Evolutionary conservation across 2,888 invertebrate species (phyloP).

Genomic region (Crematogaster levior): DNA sequence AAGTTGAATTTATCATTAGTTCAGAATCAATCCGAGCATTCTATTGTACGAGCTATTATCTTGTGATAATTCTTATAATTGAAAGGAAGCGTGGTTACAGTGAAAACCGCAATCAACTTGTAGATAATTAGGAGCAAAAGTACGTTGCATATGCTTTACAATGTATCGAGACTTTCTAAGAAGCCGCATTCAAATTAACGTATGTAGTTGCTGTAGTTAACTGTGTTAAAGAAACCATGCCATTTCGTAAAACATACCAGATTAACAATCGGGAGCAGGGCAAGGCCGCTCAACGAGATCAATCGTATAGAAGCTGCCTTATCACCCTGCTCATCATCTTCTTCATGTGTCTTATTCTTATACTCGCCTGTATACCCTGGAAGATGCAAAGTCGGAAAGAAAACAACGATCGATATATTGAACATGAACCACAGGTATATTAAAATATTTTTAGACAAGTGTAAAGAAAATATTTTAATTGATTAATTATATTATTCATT

Average conservation of each 20-base stretch:
- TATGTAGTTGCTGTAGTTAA: background rate
- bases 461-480: background rate
- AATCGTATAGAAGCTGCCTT: slow-evolving; percentile 76
- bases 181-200: background rate
- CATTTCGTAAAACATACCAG: slow-evolving; percentile 70
- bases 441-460: background rate
- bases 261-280: slow-evolving; percentile 61
- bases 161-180: background rate
- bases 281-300: slow-evolving; percentile 67
- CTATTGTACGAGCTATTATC: slow-evolving; percentile 3
- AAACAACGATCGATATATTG: background rate
- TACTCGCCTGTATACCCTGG: slow-evolving; percentile 68
- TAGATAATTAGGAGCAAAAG: background rate
- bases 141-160: background rate
- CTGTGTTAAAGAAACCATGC: slow-evolving; percentile 59
- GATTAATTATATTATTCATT: no score
- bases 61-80: slow-evolving; percentile 55
- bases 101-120: slow-evolving; percentile 71
- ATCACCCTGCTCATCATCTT: slow-evolving; percentile 72
- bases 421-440: slow-evolving; percentile 33
- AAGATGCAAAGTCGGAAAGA: slow-evolving; percentile 24
- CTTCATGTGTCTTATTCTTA: slow-evolving; percentile 72
- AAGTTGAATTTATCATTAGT: background rate
- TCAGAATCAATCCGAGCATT: background rate
- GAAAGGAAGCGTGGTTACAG: slow-evolving; percentile 75